Percentiles rank a stretch among this genome's conserved stretches.
Evolutionary conservation across 2,888 invertebrate genomes (phyloP).

Genomic region (Willowsia nigromaculata): DNA sequence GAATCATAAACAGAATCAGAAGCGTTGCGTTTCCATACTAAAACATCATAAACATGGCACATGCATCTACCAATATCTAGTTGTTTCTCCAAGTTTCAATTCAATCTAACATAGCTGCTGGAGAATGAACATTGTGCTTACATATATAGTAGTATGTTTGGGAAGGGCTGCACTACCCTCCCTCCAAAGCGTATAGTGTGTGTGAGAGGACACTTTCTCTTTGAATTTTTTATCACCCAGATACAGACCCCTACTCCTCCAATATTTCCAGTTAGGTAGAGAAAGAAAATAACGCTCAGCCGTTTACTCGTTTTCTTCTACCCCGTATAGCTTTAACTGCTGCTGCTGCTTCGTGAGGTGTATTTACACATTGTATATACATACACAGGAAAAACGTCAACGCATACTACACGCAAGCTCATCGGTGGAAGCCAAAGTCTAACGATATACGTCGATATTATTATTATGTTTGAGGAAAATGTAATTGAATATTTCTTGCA

Average conservation of each 20-base stretch:
- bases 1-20: constrained; percentile 59
- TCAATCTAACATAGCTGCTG: constrained; percentile 1
- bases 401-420: background rate
- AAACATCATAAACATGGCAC: background rate
- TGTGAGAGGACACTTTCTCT: constrained; percentile 57
- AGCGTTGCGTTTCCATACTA: background rate
- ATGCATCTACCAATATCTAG: background rate
- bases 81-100: too few relatives aligned
- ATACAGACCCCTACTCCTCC: background rate
- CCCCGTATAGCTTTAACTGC: background rate
- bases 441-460: too few relatives aligned
- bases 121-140: background rate
- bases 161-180: constrained; percentile 11
- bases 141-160: background rate
- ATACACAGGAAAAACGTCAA: background rate
- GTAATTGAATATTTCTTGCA: background rate
- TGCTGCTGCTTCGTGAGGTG: too few relatives aligned
- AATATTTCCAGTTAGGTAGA: background rate
- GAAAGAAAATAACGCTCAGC: background rate
- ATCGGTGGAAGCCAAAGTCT: background rate
- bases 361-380: too few relatives aligned
- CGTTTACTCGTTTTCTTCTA: background rate
- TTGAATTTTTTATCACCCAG: constrained; percentile 56
- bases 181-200: constrained; percentile 13
- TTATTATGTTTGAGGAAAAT: background rate